Percentiles rank a stretch among this genome's conserved stretches.
phyloP scores from a whole-genome alignment of 2,888 invertebrate genomes.

The Thumatha senex region DNA sequence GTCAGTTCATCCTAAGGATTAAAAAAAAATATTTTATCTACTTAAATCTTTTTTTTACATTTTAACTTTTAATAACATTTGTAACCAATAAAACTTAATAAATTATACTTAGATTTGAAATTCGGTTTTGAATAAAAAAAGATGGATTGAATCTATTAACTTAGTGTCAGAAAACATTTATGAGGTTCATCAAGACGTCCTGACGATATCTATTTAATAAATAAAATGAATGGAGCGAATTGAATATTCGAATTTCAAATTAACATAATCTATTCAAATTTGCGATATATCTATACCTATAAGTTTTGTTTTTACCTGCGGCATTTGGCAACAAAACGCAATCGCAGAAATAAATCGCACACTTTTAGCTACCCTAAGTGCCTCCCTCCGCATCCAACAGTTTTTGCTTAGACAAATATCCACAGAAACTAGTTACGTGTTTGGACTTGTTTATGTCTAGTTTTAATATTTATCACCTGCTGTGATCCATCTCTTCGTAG shows the following conservation, averaged over 20 bases:
- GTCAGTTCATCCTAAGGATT: no score
- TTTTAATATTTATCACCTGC: slow-evolving; percentile 67
- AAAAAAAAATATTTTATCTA: no score
- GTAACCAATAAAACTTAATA: no score
- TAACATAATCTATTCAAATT: slow-evolving; percentile 5
- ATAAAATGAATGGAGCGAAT: slow-evolving; percentile 8
- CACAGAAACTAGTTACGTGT: slow-evolving; percentile 78
- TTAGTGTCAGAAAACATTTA: background rate
- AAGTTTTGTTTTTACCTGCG: no score
- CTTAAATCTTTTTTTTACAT: no score
- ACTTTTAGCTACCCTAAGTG: slow-evolving; percentile 38
- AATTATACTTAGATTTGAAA: no score
- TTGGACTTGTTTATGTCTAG: slow-evolving; percentile 63
- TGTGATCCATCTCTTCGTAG: slow-evolving; percentile 44
- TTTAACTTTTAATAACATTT: no score
- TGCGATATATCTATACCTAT: no score
- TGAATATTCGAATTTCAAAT: slow-evolving; percentile 3
- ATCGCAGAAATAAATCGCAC: slow-evolving; percentile 16
- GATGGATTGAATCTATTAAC: background rate
- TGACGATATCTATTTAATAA: background rate
- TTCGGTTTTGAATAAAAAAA: no score
- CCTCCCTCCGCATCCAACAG: slow-evolving; percentile 61
- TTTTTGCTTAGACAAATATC: slow-evolving; percentile 79
- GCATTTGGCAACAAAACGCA: slow-evolving; percentile 5
- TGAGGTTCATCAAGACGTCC: background rate